Evolutionary conservation across 2,113 vertebrate species (phyloP), one percentile per base, ranked within the genome.

Genomic region (Petroica traversi): DNA sequence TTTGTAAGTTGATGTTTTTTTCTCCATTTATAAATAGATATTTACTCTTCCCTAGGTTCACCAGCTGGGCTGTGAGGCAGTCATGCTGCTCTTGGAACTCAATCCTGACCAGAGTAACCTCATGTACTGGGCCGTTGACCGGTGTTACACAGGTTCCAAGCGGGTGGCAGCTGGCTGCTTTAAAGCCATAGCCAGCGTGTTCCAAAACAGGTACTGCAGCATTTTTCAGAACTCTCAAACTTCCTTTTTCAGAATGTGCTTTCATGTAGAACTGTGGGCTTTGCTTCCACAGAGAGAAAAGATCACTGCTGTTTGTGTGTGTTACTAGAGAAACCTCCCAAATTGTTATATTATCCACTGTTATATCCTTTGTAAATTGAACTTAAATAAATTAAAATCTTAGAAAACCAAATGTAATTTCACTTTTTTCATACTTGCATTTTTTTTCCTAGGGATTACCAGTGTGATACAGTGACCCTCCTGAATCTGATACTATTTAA

Each of bases 31-130:
- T 6, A 54, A 74, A 28, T 85, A 33, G 2, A 4, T 49, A 11
- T 33, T 79, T 20, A 8, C 52, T 72, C 61, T 77, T 78, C 36
- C 19, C 73, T 66, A 99, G 99, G 99, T 99, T 94, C 99, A 99
- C 95, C 99, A 99, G 96, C 96, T 99, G 87, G 99, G 99, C 79
- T 99, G 99, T 55, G 99, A 99, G 96, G 99, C 99, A 19, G 99
- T 99, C 64, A 99, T 99, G 84, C 96, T 99, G 92, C 97, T 99
- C 88, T 97, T 99, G 97, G 99, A 99, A 94, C 98, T 99, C 81
- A 99, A 99, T 95, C 99, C 99, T 9, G 99, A 99, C 93, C 99
- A 99, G 98, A 99, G 98, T 97, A 99, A 99, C 97, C 98, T 99
- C 87, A 99, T 99, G 99, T 99, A 99, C 93, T 99, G 99, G 99